Evolutionary conservation across 1,140 invertebrate genomes (phyloP), one percentile per base, ranked within the genome.

Genomic region (Leptopilina boulardi): DNA sequence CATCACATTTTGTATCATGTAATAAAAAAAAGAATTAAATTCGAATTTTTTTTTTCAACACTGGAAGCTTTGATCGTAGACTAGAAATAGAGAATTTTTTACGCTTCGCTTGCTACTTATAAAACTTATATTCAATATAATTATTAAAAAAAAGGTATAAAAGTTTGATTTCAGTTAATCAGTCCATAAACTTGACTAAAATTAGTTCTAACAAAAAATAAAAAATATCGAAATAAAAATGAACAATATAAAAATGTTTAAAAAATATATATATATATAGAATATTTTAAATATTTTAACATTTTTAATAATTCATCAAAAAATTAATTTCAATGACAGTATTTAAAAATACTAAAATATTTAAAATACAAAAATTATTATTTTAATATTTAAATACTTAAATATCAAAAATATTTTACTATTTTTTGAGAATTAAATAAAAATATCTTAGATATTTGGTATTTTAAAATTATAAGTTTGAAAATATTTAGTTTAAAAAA

Each of bases 11-110:
- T 66, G 4, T 26, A 3, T 26, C 21, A 56, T 71, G 71, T 38
- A 73, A 42, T 59, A 71, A 51, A 41, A 76, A 77, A 75, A 41
- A 75, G 44, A 72, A 76, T 74, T 51, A 76, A 70, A 70, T 66
- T 41, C 70, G 26, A 66, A 9, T 41, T 38, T 66, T 3, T n/a
- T 75, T 66, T 19, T 75, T n/a, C n/a, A 70, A 73, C 13, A 73
- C 18, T 78, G 11, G 13, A 23, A 72, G 59, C 10, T 38, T 70
- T 70, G 19, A 47, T 15, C 11, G 42, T 6, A 18, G 47, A 51
- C 47, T 51, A 51, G 47, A 51, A 18, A 51, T 8, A 51, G 18
- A 51, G 3, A 18, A n/a, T 51, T 51, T 51, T 51, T 18, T n/a
- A 18, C n/a, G 47, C 11, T 15, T 44, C 15, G 3, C 47, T 51